Evolutionary conservation across 2,888 invertebrate genomes (phyloP), one percentile per base, ranked within the genome.

Genomic region (Drosophila nigritarsus): DNA sequence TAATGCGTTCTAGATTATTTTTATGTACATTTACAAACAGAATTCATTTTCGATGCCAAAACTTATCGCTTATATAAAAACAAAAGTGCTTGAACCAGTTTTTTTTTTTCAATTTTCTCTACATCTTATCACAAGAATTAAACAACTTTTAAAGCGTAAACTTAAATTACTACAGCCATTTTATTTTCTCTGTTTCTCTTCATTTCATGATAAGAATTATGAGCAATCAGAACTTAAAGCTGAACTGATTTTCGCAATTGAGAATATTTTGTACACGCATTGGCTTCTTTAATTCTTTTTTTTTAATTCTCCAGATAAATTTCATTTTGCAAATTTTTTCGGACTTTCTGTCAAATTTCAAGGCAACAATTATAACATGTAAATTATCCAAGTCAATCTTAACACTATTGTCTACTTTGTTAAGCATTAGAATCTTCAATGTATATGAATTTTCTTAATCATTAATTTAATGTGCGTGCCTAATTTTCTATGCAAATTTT

Each of bases 401-500:
- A 42, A 42, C 11, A 20, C 42, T 20, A 6, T 45, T 7, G 13
- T 13, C 7, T 20, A 20, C 3, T 13, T 20, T 13, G 20, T 7
- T 36, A 11, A 54, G 7, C 6, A 34, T 8, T 24, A 34, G 13
- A 8, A 45, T 18, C 15, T 11, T 11, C 3, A 24, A 20, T 51
- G 1, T 15, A 13, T 20, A 29, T 20, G n/a, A 1, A 29, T 29
- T 30, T 29, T 13, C 29, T 13, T 24, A 30, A 24, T 9, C 45
- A n/a, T 27, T 24, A 15, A 45, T 24, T 45, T 45, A 24, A 45
- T 45, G 15, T 24, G 24, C 15, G 24, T 45, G 24, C 15, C 15
- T 24, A 32, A 61, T 24, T 5, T 45, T 20, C 18, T 30, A 51
- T 67, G 30, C 13, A 36, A 42, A 49, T 67, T 53, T n/a, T 20